Evolutionary conservation across 1,140 invertebrate genomes (phyloP).

Genomic region (Episyrphus balteatus): DNA sequence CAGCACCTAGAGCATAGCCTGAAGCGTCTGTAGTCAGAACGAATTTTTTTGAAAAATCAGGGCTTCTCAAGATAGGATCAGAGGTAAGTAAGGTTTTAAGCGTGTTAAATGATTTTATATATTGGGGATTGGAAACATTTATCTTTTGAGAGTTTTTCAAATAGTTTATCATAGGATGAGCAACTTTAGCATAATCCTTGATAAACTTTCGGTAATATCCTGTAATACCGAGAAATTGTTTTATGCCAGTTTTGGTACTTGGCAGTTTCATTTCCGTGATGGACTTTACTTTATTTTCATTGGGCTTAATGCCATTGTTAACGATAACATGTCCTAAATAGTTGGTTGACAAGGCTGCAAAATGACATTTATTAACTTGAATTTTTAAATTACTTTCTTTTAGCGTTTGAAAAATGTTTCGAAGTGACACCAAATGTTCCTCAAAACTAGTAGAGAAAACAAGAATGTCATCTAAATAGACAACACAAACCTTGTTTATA

Average conservation of each 20-base stretch:
- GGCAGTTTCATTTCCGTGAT: slow-evolving; percentile 8
- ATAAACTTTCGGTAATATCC: slow-evolving; percentile 9
- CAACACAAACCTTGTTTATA: slow-evolving; percentile 7
- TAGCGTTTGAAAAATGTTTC: slow-evolving; percentile 3
- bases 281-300: slow-evolving; percentile 11
- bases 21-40: slow-evolving; percentile 16
- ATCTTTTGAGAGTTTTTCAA: slow-evolving; percentile 11
- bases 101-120: slow-evolving; percentile 7
- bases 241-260: slow-evolving; percentile 9
- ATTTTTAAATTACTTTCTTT: too few species aligned
- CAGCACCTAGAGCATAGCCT: too few species aligned
- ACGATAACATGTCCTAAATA: slow-evolving; percentile 10
- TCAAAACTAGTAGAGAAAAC: slow-evolving; percentile 15
- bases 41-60: slow-evolving; percentile 7
- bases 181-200: too few species aligned
- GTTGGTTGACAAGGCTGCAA: slow-evolving; percentile 3
- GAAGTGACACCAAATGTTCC: slow-evolving; percentile 12
- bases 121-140: slow-evolving; percentile 1
- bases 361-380: slow-evolving; percentile 7
- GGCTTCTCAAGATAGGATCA: slow-evolving; percentile 1
- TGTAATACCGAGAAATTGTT: slow-evolving; percentile 8
- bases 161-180: too few species aligned
- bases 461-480: too few species aligned
- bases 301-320: slow-evolving; percentile 7
- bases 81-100: slow-evolving; percentile 2